A percentile compares a stretch with the other conserved stretches of the same genome.
phyloP scores from a whole-genome alignment of 2,797 vertebrate species.

The Chelidonichthys spinosus region DNA sequence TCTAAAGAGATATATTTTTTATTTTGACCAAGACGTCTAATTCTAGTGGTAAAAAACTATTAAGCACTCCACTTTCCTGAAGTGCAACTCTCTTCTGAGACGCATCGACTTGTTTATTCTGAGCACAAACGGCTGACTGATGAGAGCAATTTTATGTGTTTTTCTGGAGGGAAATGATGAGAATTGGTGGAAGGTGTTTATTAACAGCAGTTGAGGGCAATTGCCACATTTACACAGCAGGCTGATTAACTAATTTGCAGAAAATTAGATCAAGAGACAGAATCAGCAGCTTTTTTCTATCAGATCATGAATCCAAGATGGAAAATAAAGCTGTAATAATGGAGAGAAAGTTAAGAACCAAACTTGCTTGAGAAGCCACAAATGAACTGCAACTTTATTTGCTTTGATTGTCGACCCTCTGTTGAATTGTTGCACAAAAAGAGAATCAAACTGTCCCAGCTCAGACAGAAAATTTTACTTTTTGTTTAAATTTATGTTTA shows the following conservation, averaged over 20 bases:
- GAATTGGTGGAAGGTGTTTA: constrained; percentile 3
- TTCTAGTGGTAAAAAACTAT: background rate
- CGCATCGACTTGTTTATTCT: constrained; percentile 4
- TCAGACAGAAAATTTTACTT: constrained; percentile 5
- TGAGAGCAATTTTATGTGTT: constrained; percentile 1
- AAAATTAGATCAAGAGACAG: background rate
- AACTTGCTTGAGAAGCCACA: background rate
- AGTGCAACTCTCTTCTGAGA: background rate
- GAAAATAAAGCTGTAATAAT: background rate
- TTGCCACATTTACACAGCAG: constrained; percentile 21
- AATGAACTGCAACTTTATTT: background rate
- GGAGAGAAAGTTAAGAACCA: background rate
- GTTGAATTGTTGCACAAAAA: background rate
- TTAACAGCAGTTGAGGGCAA: constrained; percentile 15
- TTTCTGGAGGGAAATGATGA: background rate
- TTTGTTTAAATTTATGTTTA: too few species aligned
- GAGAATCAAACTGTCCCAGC: background rate
- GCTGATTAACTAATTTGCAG: constrained; percentile 35
- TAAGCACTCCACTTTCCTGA: background rate
- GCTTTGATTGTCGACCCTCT: constrained; percentile 12
- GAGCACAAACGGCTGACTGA: constrained; percentile 27
- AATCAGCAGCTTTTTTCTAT: background rate
- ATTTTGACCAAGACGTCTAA: background rate
- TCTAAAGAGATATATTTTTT: background rate
- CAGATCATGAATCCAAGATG: background rate